These are phyloP conservation scores for Avahi laniger DNA, from an alignment of 2,797 vertebrate genomes.

Conservation along the genomic window DNA sequence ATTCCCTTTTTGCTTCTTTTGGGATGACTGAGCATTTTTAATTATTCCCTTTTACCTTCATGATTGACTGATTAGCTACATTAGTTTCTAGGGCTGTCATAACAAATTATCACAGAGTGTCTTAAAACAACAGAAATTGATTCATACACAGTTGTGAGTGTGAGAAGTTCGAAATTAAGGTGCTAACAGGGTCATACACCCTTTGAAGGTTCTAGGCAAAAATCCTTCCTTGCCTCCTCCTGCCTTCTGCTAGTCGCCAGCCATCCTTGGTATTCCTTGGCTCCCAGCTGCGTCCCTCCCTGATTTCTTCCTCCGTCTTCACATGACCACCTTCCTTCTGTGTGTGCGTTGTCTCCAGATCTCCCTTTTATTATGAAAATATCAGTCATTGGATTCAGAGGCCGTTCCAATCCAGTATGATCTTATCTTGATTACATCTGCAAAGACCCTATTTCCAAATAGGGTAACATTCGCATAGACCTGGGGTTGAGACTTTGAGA, in stretches of 20 bases:
- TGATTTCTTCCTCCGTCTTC: background rate
- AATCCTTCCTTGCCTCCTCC: background rate
- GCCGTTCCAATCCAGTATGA: background rate
- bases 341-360: background rate
- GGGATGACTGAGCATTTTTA: background rate
- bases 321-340: background rate
- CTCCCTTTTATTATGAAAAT: background rate
- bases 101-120: background rate
- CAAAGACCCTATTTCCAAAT: background rate
- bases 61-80: background rate
- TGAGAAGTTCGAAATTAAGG: background rate
- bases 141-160: background rate
- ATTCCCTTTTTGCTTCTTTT: background rate
- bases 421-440: background rate
- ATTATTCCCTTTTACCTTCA: background rate
- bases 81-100: background rate
- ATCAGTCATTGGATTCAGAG: background rate
- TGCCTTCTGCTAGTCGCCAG: too few species aligned
- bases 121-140: background rate
- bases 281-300: background rate
- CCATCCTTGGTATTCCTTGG: background rate
- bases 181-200: background rate
- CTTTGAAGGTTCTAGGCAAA: background rate
- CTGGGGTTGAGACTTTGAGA: background rate
- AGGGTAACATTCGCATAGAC: background rate